Base-by-base conservation (phyloP, 1,140 invertebrate genomes). In the Nasonia longicornis region DNA sequence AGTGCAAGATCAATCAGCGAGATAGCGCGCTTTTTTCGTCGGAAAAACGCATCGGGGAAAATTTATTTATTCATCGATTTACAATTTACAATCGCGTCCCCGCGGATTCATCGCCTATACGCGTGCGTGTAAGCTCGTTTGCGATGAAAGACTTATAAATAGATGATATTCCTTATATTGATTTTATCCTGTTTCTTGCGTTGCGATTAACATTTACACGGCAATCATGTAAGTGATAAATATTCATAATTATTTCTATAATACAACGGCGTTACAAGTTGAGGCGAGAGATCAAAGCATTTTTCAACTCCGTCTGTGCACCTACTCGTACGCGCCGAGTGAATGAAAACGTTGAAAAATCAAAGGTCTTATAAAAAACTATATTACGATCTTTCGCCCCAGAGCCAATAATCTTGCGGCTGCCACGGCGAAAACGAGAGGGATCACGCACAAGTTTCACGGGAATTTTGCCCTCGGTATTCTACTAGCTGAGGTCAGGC, bases 171-270 rank as follows among this genome's bases (percentile, higher is more conserved):
- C 29, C 1, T 20, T 63, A 16, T 20, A 63, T 74, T 74, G 52
- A 74, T 63, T 63, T 58, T 74, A 31, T 35, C 29, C 72, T 35
- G 26, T 63, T 74, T 35, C 48, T 2, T 1, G 26, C 26, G n/a
- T 74, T 63, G 26, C 26, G 48, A 31, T 52, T 74, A 74, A 74
- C 72, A 26, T 45, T 48, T 74, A 63, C 72, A 74, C 72, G 52
- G 72, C 22, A 31, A 74, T 74, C 12, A 14, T 31, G 26, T 74
- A 29, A 73, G 45, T 8, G 20, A 73, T 58, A 63, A 72, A 72
- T 72, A 72, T 72, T 72, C n/a, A 26, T 48, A 45, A 45, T 72
- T 1, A n/a, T 70, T 42, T 70, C 4, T 70, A 14, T 38, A 38
- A 70, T 70, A 38, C 69, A 70, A 42, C 22, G 22, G 22, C 10